Conservation (phyloP, 2,113 vertebrate species). For the Myotis yumanensis region DNA sequence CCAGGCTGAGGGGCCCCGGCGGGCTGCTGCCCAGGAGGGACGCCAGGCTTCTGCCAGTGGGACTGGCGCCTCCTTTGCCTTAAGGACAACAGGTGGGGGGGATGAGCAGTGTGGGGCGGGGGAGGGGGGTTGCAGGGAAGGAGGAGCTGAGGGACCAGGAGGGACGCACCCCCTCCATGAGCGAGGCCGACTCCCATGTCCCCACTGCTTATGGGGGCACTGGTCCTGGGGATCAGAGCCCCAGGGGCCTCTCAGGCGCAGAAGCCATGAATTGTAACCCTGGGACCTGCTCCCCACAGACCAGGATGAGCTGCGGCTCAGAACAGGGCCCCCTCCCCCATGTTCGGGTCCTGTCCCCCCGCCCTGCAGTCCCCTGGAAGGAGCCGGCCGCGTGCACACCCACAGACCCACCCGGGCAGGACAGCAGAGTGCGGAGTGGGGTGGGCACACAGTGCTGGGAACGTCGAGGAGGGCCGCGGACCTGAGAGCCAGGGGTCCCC, state of each 20-base stretch:
- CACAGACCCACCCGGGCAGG: neutral
- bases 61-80: no score
- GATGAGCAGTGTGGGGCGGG: no score
- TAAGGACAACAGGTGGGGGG: neutral
- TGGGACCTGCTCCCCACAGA: neutral
- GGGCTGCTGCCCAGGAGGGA: no score
- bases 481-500: neutral
- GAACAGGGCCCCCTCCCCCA: neutral
- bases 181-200: neutral
- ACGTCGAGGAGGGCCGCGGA: neutral
- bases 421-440: neutral
- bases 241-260: neutral
- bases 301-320: rapidly evolving
- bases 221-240: neutral
- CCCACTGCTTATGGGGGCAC: neutral
- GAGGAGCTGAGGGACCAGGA: neutral
- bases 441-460: neutral
- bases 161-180: neutral
- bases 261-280: neutral
- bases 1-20: rapidly evolving
- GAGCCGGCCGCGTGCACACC: neutral
- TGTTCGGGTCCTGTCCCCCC: neutral
- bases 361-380: neutral
- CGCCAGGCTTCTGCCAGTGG: neutral
- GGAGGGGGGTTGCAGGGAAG: neutral